Evolutionary conservation across 2,888 invertebrate species (phyloP).

Genomic region (Heliconius charithonia): DNA sequence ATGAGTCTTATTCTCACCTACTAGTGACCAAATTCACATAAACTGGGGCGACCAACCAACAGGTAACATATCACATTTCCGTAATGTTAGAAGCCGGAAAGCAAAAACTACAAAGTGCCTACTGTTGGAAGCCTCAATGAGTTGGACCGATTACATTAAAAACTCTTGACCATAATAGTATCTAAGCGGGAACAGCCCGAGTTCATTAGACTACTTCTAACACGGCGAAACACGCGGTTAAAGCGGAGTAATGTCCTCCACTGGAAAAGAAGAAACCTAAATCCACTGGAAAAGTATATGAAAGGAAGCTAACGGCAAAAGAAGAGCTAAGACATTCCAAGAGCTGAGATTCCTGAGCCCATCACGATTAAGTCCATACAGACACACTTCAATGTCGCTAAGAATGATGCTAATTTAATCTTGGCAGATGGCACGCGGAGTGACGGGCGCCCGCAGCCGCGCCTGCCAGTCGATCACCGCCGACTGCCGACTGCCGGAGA

Average conservation of each 20-base stretch:
- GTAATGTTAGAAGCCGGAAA: constrained; percentile 36
- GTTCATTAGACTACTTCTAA: constrained; percentile 24
- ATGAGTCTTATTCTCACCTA: constrained; percentile 2
- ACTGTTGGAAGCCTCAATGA: background rate
- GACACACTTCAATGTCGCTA: constrained; percentile 59
- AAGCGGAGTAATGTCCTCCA: background rate
- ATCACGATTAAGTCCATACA: constrained; percentile 32
- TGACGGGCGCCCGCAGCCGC: constrained; percentile 44
- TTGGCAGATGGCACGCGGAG: constrained; percentile 63
- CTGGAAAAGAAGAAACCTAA: background rate
- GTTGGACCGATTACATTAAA: background rate
- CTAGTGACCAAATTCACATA: constrained; percentile 14
- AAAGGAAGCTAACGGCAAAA: background rate
- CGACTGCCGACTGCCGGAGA: background rate
- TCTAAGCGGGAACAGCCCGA: constrained; percentile 14
- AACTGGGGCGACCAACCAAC: background rate
- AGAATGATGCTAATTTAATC: constrained; percentile 70
- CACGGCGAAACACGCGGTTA: no score
- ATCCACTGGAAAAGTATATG: background rate
- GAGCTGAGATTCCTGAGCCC: constrained; percentile 16
- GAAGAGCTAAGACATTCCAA: constrained; percentile 13
- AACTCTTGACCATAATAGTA: background rate
- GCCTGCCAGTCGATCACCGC: constrained; percentile 38
- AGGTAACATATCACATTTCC: constrained; percentile 33
- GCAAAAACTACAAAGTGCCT: constrained; percentile 22